phyloP scores from a whole-genome alignment of 2,797 vertebrate genomes.

The Microctenopoma lineatum region DNA sequence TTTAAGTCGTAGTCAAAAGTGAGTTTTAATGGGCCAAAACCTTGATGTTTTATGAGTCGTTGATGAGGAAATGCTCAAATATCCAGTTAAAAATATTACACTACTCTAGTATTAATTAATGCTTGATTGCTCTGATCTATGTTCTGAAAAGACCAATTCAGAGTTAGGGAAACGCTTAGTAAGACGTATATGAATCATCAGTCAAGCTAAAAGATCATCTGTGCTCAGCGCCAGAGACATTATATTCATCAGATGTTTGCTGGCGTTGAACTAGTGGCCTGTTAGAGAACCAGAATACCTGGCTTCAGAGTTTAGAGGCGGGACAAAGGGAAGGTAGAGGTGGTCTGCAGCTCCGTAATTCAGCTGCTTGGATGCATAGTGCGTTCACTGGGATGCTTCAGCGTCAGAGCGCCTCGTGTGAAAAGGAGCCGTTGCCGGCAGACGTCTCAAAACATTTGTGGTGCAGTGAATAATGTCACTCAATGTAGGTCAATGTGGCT shows the following conservation, averaged over 20 bases:
- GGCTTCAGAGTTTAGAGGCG: not conserved
- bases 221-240: not conserved
- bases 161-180: not conserved
- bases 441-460: not conserved
- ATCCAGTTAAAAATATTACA: not conserved
- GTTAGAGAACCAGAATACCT: no score
- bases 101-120: not conserved
- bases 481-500: conserved; percentile 14
- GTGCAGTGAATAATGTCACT: not conserved
- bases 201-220: conserved; percentile 5
- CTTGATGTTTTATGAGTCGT: not conserved
- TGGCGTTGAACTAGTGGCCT: no score
- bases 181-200: not conserved
- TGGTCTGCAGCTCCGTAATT: not conserved
- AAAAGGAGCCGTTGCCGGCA: not conserved
- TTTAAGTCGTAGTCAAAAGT: not conserved
- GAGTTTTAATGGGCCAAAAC: not conserved
- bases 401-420: not conserved
- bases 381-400: not conserved
- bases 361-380: not conserved
- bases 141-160: not conserved
- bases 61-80: not conserved
- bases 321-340: not conserved
- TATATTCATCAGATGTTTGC: not conserved
- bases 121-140: not conserved